Evolutionary conservation across 2,888 invertebrate genomes (phyloP), one percentile per base, ranked within the genome.

Genomic region (Masnerella sp.): DNA sequence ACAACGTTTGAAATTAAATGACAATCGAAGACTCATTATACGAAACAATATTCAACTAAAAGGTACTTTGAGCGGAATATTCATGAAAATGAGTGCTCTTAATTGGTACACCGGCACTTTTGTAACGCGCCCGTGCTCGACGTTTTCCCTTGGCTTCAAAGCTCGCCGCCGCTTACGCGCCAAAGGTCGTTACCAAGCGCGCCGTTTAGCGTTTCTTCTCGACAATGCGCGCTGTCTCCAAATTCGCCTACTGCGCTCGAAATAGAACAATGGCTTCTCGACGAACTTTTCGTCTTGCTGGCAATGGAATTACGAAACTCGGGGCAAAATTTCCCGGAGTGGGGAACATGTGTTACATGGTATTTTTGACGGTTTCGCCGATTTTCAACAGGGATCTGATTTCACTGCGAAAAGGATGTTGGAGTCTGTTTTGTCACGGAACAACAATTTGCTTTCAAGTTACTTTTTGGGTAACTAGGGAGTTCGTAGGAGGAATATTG

Each of bases 251-350:
- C 36, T 65, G 59, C 59, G 52, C 65, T 72, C 34, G 65, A 68
- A 68, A 73, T 51, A 49, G 51, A 73, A 73, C 73, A 73, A 73
- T 58, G 34, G 58, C 38, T 62, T 42, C 38, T 68, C 62, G 43
- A 62, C 43, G 61, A 36, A 54, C 61, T 47, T 65, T 67, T 49
- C 49, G 20, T 61, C 47, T 18, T 22, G 11, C 38, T n/a, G 59
- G 47, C 54, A 61, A 61, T 67, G 42, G 56, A 72, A 72, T 70
- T 70, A 62, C 56, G 49, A 40, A 62, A 62, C 49, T 54, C 30
- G 45, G 17, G 30, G 32, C 47, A n/a, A n/a, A n/a, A n/a, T n/a
- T n/a, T 42, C 40, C 28, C 30, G 56, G 42, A 56, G n/a, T n/a
- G n/a, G n/a, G n/a, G 42, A 47, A 70, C 36, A 42, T 20, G 34